Evolutionary conservation across 2,888 invertebrate genomes (phyloP), one percentile per base, ranked within the genome.

Genomic region (Cremastinae sp.): DNA sequence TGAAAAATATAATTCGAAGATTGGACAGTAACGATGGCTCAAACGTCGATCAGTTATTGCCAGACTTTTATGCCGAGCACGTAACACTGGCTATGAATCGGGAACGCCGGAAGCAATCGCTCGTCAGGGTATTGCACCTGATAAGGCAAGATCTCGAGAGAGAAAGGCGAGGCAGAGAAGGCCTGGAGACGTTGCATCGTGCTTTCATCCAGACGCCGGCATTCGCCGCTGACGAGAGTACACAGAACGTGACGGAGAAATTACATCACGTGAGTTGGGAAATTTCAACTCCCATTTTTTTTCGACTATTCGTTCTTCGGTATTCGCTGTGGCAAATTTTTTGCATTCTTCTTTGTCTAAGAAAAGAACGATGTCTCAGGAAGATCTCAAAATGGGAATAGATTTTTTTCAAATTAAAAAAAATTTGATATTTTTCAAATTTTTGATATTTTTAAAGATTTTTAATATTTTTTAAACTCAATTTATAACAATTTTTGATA

Each of bases 31-130:
- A 94, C 69, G 94, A 94, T 12, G 93, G 93, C 5, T 92, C 93
- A 0, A 91, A 91, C 58, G 91, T 93, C 8, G 97, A 98, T 86
- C 97, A 98, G 89, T 91, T 97, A 64, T 90, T 98, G 78, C 96
- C 98, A 0, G 97, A 98, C 90, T 97, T 97, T 91, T 98, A 97
- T 90, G 97, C 98, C 83, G 98, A 98, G 88, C 98, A 98, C 90
- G 94, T 96, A 80, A 96, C 96, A 1, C 92, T 97, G 83, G 96
- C 96, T 28, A 98, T 98, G 97, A 97, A 98, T 89, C 92, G 94
- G 65, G 97, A 97, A 85, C 91, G 98, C 76, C 92, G 98, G 84
- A 96, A 96, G 90, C 90, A 95, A 92, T 95, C 96, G 2, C 90
- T 98, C 74, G 92, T 96, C 68, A 96, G 97, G 89, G 93, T 97